Evolutionary conservation across 2,113 vertebrate genomes (phyloP).

Genomic region (Typhlomys cinereus): DNA sequence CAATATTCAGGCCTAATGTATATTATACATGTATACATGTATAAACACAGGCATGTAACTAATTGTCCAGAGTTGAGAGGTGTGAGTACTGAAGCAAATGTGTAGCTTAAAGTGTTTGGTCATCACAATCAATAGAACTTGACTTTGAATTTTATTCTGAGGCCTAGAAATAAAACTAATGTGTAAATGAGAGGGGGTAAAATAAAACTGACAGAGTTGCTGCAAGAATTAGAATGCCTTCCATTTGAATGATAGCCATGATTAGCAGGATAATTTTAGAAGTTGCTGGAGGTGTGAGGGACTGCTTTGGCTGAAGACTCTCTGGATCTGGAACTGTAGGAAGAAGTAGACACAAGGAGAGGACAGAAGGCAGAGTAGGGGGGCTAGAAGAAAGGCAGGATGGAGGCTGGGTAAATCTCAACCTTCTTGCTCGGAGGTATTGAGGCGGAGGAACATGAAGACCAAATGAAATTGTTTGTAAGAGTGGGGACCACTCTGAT

Average conservation of each 20-base stretch:
- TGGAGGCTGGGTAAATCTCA: background rate
- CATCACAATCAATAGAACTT: background rate
- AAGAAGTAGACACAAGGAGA: background rate
- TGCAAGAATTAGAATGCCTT: background rate
- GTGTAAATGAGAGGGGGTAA: background rate
- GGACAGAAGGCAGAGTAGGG: background rate
- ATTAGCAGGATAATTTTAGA: background rate
- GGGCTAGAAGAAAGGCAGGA: background rate
- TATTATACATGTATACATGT: background rate
- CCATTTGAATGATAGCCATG: background rate
- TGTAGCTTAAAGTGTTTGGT: background rate
- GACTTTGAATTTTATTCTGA: slow-evolving; percentile 18
- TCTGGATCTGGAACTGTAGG: background rate
- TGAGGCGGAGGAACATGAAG: background rate
- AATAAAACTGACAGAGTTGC: background rate
- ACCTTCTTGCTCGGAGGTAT: background rate
- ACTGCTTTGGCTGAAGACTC: background rate
- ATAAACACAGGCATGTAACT: background rate
- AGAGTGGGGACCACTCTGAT: background rate
- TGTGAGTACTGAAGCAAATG: background rate
- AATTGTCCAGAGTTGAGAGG: background rate
- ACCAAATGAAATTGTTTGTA: background rate
- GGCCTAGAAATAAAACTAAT: background rate
- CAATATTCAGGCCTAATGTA: background rate
- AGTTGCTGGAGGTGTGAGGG: background rate